Conservation (phyloP, 2,797 vertebrate species). For the Manis javanica region DNA sequence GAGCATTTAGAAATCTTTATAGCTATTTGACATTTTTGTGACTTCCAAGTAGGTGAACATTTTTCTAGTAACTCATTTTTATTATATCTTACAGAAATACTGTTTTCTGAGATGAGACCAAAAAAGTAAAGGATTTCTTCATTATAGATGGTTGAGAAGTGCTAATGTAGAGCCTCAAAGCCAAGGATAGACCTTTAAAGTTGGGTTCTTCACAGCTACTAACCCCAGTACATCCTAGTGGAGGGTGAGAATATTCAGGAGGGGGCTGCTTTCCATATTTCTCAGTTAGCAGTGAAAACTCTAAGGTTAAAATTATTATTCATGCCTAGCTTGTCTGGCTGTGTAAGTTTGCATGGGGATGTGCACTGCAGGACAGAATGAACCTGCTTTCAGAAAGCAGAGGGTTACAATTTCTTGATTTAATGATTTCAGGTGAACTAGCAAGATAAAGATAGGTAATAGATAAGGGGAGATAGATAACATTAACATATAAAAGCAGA, state of each 20-base stretch:
- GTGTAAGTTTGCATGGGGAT: not conserved
- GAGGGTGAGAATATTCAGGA: not conserved
- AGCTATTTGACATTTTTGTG: slow-evolving; percentile 15
- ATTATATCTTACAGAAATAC: not conserved
- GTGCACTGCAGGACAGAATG: not conserved
- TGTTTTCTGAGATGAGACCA: not conserved
- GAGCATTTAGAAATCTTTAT: not conserved
- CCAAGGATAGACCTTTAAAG: not conserved
- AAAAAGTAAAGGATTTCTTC: not conserved
- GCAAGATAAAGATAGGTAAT: not conserved
- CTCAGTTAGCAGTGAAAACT: not conserved
- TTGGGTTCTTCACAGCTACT: not conserved
- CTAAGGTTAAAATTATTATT: not conserved
- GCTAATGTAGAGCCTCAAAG: not conserved
- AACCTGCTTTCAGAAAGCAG: not conserved
- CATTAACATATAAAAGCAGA: not conserved
- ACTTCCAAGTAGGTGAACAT: not conserved
- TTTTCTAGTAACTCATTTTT: slow-evolving; percentile 26
- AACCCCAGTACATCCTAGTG: not conserved
- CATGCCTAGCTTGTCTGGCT: not conserved
- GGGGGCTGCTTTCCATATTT: not conserved
- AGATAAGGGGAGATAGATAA: not conserved
- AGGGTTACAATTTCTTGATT: not conserved
- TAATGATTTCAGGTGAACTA: not conserved
- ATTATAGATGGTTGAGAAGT: not conserved